Evolutionary conservation across 2,797 vertebrate genomes (phyloP).

Genomic region (Myiothlypis chrysogaster): DNA sequence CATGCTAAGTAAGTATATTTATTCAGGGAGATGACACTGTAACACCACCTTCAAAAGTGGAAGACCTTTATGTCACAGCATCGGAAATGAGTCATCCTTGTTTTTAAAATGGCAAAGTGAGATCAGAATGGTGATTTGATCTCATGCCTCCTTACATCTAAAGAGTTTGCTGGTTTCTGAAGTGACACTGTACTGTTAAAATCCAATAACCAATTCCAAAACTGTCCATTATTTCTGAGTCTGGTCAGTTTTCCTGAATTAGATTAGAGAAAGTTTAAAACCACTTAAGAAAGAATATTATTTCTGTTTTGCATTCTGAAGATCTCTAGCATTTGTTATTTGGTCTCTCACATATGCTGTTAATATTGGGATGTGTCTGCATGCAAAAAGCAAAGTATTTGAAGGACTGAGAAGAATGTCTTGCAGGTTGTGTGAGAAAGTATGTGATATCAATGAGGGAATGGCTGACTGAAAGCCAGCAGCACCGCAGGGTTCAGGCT

Average conservation of each 20-base stretch:
- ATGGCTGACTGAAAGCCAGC: neutral
- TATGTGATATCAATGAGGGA: neutral
- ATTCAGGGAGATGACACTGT: conserved; percentile 52
- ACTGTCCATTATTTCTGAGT: neutral
- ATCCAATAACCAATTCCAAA: neutral
- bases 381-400: neutral
- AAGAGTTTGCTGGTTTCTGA: neutral
- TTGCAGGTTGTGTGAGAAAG: neutral
- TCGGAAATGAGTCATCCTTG: conserved; percentile 29
- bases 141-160: neutral
- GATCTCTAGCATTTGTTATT: neutral
- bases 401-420: neutral
- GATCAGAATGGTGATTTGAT: conserved; percentile 9
- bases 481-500: neutral
- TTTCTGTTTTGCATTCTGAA: neutral
- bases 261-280: neutral
- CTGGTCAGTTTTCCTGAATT: neutral
- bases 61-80: conserved; percentile 49
- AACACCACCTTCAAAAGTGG: conserved; percentile 20
- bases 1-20: conserved; percentile 51
- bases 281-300: neutral
- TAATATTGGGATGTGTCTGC: neutral
- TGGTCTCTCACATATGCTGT: neutral
- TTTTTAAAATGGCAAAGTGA: conserved; percentile 10
- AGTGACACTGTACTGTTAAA: neutral